Evolutionary conservation across 1,140 invertebrate genomes (phyloP), one percentile per base, ranked within the genome.

Genomic region (Spodoptera frugiperda): DNA sequence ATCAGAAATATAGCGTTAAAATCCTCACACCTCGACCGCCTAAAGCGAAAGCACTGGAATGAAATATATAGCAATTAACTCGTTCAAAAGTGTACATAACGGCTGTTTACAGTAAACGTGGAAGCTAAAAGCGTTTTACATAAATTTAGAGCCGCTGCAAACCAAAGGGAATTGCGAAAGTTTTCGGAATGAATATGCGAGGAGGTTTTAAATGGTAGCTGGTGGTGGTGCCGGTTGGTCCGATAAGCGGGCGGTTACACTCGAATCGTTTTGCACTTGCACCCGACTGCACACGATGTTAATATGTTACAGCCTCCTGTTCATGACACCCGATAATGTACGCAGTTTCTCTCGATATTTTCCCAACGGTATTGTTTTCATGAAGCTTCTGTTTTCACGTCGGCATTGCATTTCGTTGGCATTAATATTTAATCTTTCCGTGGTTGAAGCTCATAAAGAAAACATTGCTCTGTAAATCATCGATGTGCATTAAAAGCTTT

Each of bases 161-260:
- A 84, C 83, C 77, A 80, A 82, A 84, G 81, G 83, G 83, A 84
- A 86, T 89, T 88, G 85, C 79, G 76, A 87, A 91, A 88, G 61
- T 79, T 87, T 91, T 86, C 65, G 54, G 59, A 88, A 89, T 86
- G 85, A 89, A 91, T 89, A 87, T 84, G 78, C 81, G 80, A 82
- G 82, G 80, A 85, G 82, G 61, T 65, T 65, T 65, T 87, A 83
- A 82, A 87, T 80, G 71, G 78, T 78, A 77, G 74, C 33, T 10
- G 33, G 33, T 78, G 61, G 79, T 44, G 49, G 51, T 81, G 76
- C 57, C 77, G 80, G 79, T 70, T 53, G 75, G 48, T 21, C 57
- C 77, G 78, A 84, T 84, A 82, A 82, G 77, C 76, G 55, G 54
- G n/a, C 48, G 33, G 39, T 59, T 71, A 59, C 70, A 59, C 33